Base-by-base conservation (phyloP, 2,797 vertebrate genomes). In the Trematomus bernacchii region DNA sequence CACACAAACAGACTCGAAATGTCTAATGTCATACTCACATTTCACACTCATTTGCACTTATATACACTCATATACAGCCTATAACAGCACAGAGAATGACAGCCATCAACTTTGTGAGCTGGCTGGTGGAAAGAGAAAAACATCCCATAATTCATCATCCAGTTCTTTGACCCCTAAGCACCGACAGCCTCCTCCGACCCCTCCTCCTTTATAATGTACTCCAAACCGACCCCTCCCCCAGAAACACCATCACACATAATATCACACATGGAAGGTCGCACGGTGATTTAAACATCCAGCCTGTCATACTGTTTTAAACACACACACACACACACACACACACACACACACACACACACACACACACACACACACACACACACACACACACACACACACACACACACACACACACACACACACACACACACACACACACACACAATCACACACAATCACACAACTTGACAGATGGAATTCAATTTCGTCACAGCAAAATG, bases 401-500 rank as follows among this genome's bases (percentile, higher is more conserved):
- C 60, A 76, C 52, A 33, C 60, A 54, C 64, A 54, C 44, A 19
- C 71, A 42, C 42, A 27, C 62, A 27, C 61, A 10, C n/a, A 54
- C 52, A 71, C 71, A 42, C 30, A 27, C 62, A 23, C 61, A 10
- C 52, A 71, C 66, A 78, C 59, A 76, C 71, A 42, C 30, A 27
- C 62, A 23, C 61, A 8, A n/a, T n/a, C 71, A 42, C 30, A 27
- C 62, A 23, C 61, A 10, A 10, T 44, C 52, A 71, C 66, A 78
- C 59, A 76, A 63, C 27, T 30, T 6, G 12, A 77, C 47, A 44
- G 69, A 74, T 4, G 51, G 64, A 86, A 85, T 80, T 88, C 48
- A 83, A 86, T 90, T 86, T 77, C 51, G 79, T 83, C 79, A 73
- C 77, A 75, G 69, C 48, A 64, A 81, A 84, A 72, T 80, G 80